Conservation (phyloP, 1,140 invertebrate species). For the Matsumurasca onukii region DNA sequence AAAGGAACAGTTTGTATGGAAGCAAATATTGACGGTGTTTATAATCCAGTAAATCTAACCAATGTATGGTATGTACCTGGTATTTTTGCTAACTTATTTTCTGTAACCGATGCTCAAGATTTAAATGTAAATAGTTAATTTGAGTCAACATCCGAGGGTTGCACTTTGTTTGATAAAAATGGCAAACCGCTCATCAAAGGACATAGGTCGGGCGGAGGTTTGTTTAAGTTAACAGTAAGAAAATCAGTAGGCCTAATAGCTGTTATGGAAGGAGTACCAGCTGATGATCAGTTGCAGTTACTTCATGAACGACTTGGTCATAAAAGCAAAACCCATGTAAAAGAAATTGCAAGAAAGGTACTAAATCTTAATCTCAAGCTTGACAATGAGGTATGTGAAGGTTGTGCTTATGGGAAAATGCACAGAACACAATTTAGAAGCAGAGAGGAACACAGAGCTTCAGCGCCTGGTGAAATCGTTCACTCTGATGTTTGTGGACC, state of each 20-base stretch:
- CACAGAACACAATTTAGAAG: constrained; percentile 35
- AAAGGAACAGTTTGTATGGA: too few species aligned
- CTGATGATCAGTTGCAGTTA: constrained; percentile 2
- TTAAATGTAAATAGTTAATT: constrained; percentile 3
- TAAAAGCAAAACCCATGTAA: background rate
- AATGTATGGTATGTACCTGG: constrained; percentile 5
- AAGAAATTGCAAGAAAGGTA: constrained; percentile 2
- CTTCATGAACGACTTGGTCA: constrained; percentile 1
- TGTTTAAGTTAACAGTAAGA: constrained; percentile 6
- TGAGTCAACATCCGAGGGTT: constrained; percentile 1
- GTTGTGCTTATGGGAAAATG: constrained; percentile 44
- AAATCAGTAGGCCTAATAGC: constrained; percentile 1
- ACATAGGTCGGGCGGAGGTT: background rate
- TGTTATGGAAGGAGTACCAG: constrained; percentile 1
- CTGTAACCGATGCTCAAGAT: background rate
- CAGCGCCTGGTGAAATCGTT: constrained; percentile 38
- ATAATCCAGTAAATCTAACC: background rate
- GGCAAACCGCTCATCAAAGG: constrained; percentile 4
- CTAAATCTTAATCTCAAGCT: constrained; percentile 7
- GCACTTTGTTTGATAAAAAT: constrained; percentile 6
- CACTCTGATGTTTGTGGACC: constrained; percentile 37
- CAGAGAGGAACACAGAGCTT: constrained; percentile 27
- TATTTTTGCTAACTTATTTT: constrained; percentile 3
- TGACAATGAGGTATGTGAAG: constrained; percentile 33
- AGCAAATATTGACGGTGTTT: too few species aligned